Evolutionary conservation across 1,140 invertebrate species (phyloP), one percentile per base, ranked within the genome.

Genomic region (Philopotamus ludificatus): DNA sequence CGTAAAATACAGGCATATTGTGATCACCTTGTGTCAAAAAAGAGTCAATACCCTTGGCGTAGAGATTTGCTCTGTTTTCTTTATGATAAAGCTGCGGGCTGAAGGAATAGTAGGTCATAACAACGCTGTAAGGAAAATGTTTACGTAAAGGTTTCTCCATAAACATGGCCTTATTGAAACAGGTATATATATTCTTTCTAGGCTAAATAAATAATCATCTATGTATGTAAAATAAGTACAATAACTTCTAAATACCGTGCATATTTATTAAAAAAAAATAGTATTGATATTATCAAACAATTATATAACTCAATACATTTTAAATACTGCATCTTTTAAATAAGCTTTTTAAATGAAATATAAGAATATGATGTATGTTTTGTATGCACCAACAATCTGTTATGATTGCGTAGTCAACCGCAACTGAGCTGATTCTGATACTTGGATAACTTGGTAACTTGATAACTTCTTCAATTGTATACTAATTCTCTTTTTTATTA

Each of bases 91-190:
- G 41, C 58, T 34, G 42, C 23, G 42, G 26, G 54, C 42, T 57
- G 28, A 44, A 51, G 44, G 60, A 45, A 25, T 23, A 39, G 45
- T 63, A 63, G 25, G 20, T 51, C 60, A 63, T 51, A 63, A 63
- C 60, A 42, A 51, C 47, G 28, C 39, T 53, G 60, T 63, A 63
- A 63, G 47, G 47, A 63, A 63, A 63, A 63, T 63, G 60, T 63
- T 63, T 63, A 50, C 49, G 60, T 49, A 53, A 44, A 51, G 49
- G 60, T 53, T 57, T 63, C 44, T 28, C 60, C 45, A 63, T 63
- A 63, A 63, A 63, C 60, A 50, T 26, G 42, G 60, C 45, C 60
- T 63, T 63, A 63, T 63, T 63, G 60, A 51, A 63, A 26, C 45
- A 23, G 21, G 59, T 59, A 59, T 28, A n/a, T 57, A 42, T 57